Conservation (phyloP, 2,797 vertebrate species). For the Cercopithecus mitis region DNA sequence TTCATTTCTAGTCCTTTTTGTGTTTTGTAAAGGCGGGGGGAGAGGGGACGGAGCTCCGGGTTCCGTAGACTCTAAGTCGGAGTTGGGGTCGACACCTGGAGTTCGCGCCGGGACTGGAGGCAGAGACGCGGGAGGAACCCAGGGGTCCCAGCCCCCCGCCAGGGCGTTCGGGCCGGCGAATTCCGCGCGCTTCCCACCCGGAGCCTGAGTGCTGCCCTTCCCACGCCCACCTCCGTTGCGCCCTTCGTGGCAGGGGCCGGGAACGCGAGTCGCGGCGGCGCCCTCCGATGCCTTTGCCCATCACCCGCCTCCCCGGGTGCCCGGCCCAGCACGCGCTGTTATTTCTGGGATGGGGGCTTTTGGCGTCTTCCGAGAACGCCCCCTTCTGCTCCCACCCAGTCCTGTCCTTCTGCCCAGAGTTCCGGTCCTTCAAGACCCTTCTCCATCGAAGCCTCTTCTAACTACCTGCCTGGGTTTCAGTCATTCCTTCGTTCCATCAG, state of each 20-base stretch:
- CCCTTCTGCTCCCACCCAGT: background rate
- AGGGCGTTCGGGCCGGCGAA: background rate
- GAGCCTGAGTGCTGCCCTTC: background rate
- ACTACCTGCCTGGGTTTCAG: no score
- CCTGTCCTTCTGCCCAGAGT: background rate
- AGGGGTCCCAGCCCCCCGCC: background rate
- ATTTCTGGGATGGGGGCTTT: background rate
- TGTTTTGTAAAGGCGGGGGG: background rate
- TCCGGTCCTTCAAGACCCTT: background rate
- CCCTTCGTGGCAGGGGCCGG: background rate
- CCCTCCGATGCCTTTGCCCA: no score
- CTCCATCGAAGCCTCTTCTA: background rate
- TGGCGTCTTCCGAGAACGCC: background rate
- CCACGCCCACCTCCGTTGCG: background rate
- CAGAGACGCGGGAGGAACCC: background rate
- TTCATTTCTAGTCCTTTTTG: background rate
- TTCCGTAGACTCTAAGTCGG: background rate
- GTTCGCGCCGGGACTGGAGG: background rate
- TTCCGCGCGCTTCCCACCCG: accelerated
- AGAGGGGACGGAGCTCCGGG: background rate
- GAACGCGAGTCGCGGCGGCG: no score
- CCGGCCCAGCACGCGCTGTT: background rate
- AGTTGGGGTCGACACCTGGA: background rate
- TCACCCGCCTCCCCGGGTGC: no score
- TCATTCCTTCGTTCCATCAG: background rate